These are phyloP conservation scores for Rhagoletis pomonella DNA, from an alignment of 1,140 invertebrate genomes.

Conservation along the genomic window DNA sequence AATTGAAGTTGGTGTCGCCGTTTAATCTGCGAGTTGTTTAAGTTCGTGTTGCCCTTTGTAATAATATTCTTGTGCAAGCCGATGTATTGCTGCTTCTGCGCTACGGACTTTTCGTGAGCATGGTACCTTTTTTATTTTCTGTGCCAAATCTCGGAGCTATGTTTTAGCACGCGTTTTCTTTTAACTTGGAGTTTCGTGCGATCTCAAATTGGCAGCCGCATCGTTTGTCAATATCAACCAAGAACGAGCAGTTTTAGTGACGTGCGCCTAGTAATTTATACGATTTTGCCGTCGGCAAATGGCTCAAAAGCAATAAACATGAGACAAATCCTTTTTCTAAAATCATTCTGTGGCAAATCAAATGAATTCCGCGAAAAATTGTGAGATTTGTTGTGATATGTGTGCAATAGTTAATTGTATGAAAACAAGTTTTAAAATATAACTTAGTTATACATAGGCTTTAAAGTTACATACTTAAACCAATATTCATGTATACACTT, in stretches of 20 bases:
- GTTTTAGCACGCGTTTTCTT: background rate
- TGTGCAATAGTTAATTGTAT: too few species aligned
- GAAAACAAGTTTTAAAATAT: too few species aligned
- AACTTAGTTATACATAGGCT: too few species aligned
- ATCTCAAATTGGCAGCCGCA: background rate
- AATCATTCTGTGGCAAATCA: too few species aligned
- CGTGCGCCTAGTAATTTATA: background rate
- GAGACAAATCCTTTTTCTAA: background rate
- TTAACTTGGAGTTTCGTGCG: background rate
- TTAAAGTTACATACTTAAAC: too few species aligned
- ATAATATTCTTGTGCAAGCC: background rate
- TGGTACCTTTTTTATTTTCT: background rate
- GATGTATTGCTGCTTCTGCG: background rate
- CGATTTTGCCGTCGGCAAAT: background rate
- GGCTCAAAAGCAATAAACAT: background rate
- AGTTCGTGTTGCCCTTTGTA: background rate
- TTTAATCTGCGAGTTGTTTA: background rate
- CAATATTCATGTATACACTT: too few species aligned
- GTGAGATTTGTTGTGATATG: too few species aligned
- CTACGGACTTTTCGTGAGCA: background rate
- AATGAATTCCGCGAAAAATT: too few species aligned
- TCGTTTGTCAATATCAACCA: background rate
- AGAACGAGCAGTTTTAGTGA: background rate
- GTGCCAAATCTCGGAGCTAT: conserved; percentile 5
- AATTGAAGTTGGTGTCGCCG: conserved; percentile 26